These are phyloP conservation scores for Melanostoma mellinum DNA, from an alignment of 2,888 invertebrate species.

Conservation along the genomic window DNA sequence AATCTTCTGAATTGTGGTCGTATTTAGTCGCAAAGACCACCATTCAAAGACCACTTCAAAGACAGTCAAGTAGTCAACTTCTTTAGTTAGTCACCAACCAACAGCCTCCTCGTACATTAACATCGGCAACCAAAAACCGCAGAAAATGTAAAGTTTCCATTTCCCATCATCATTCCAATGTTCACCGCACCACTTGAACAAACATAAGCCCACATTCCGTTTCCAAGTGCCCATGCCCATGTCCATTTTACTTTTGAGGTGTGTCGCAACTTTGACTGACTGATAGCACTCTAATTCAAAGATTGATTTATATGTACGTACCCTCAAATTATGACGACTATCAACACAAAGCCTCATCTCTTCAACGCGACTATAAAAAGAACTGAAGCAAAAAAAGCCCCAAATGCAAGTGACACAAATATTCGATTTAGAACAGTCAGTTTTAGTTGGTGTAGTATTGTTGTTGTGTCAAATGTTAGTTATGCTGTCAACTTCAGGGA, in stretches of 20 bases:
- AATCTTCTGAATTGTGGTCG: constrained; percentile 53
- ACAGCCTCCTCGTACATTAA: background rate
- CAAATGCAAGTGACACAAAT: background rate
- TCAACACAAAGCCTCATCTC: background rate
- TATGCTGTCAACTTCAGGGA: background rate
- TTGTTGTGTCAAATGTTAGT: constrained; percentile 9
- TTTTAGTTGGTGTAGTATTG: too few species aligned
- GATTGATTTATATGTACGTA: too few species aligned
- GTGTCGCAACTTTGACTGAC: too few species aligned
- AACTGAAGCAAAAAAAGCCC: background rate
- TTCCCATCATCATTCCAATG: constrained; percentile 22
- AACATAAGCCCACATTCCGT: background rate
- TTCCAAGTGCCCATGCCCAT: background rate
- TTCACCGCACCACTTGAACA: too few species aligned
- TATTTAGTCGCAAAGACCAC: constrained; percentile 20
- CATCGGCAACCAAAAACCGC: constrained; percentile 45
- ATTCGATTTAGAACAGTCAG: background rate
- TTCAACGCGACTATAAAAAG: background rate
- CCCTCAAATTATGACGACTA: too few species aligned
- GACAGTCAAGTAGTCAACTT: constrained; percentile 1
- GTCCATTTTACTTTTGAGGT: background rate
- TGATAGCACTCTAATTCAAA: too few species aligned
- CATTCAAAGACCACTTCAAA: constrained; percentile 37
- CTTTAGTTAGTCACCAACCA: too few species aligned
- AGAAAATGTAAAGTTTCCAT: constrained; percentile 41